These are phyloP conservation scores for Euura saliciscinereae DNA, from an alignment of 1,140 invertebrate species.

Conservation along the genomic window DNA sequence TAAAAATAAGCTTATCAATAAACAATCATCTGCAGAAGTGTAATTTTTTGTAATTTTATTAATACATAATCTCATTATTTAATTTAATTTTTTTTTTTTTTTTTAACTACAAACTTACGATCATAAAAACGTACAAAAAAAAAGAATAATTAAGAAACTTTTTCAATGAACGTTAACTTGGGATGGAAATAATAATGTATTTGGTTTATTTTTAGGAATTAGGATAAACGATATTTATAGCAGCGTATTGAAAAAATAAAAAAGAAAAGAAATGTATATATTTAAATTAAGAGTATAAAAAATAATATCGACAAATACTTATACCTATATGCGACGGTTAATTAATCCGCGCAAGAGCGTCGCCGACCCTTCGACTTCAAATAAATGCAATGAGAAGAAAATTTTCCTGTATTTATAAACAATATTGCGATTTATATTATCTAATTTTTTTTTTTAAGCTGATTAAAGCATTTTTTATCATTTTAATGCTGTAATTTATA, in stretches of 20 bases:
- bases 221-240: too few relatives aligned
- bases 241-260: not conserved
- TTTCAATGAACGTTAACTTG: not conserved
- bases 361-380: not conserved
- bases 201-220: not conserved
- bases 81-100: too few relatives aligned
- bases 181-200: not conserved
- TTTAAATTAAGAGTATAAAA: not conserved
- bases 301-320: not conserved
- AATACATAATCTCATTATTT: too few relatives aligned
- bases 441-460: not conserved
- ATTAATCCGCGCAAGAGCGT: not conserved
- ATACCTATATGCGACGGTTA: not conserved
- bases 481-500: too few relatives aligned
- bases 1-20: too few relatives aligned
- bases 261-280: not conserved
- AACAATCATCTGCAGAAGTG: too few relatives aligned
- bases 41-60: too few relatives aligned
- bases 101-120: too few relatives aligned
- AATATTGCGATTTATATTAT: not conserved
- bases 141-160: not conserved
- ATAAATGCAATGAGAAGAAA: not conserved
- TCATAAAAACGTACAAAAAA: not conserved
- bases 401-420: not conserved
- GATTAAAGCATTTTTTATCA: too few relatives aligned